Evolutionary conservation across 2,797 vertebrate genomes (phyloP).

Genomic region (Squalus acanthias): DNA sequence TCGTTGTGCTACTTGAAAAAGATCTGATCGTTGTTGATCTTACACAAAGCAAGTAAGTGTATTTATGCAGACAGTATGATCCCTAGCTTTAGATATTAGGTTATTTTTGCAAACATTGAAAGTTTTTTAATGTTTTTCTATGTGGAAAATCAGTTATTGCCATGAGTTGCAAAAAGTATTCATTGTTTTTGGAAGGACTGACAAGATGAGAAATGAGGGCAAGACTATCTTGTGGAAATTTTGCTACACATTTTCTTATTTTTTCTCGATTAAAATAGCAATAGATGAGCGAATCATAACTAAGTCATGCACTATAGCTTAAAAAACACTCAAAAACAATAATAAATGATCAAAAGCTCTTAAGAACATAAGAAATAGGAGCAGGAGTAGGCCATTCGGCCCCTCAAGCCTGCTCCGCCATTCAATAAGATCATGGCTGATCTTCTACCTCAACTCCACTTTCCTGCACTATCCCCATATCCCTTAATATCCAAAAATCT

Average conservation of each 20-base stretch:
- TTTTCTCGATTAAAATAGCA: neutral
- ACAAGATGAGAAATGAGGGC: neutral
- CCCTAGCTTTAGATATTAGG: neutral
- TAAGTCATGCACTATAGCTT: neutral
- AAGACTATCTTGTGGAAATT: neutral
- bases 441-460: too few relatives aligned
- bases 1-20: conserved; percentile 91
- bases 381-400: too few relatives aligned
- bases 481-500: too few relatives aligned
- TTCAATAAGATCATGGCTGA: too few relatives aligned
- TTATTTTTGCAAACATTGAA: neutral
- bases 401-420: too few relatives aligned
- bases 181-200: neutral
- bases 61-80: neutral
- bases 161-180: neutral
- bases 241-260: neutral
- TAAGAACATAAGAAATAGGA: neutral
- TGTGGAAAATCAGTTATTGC: neutral
- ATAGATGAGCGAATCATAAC: neutral
- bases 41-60: conserved; percentile 87
- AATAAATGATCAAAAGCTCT: neutral
- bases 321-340: neutral
- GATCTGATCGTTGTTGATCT: conserved; percentile 94
- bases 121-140: neutral
- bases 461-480: too few relatives aligned